Evolutionary conservation across 1,140 invertebrate species (phyloP), one percentile per base, ranked within the genome.

Genomic region (Drosophila gunungcola): DNA sequence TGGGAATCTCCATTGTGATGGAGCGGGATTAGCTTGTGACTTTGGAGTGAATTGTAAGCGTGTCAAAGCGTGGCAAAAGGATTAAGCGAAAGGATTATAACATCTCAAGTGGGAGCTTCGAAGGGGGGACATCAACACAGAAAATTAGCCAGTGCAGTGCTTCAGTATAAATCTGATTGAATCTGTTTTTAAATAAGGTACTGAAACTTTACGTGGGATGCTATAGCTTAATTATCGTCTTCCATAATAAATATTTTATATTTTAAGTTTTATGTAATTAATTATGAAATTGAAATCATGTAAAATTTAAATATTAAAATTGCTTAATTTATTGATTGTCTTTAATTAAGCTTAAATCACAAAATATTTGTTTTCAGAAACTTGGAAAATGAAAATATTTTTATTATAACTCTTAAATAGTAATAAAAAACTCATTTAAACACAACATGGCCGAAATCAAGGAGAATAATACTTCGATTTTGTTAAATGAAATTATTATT

Each of bases 41-140:
- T 89, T 79, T 83, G 63, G 67, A 83, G 83, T 75, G 83, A 88
- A 88, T 88, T 88, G 83, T 88, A 73, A 88, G 84, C 70, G 83
- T 86, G 83, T 83, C 83, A 86, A 83, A 88, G 79, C 83, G 72
- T 73, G 75, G 84, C 56, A 62, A 88, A 88, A 80, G 83, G 84
- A 86, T 86, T 88, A 88, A 69, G 49, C 78, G 54, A 73, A 42
- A 49, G 75, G 83, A 88, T 86, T 83, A 86, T 88, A 75, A 79
- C 74, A 61, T 67, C 65, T 39, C 41, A 53, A 70, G 29, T 65
- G 46, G 3, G 21, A 27, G 12, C 12, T 36, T 36, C 6, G 1
- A 1, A 10, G 32, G 12, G 32, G 4, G 12, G 46, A 4, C 7
- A 32, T 32, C 12, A 9, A 9, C 0, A 3, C 3, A 11, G 21